Evolutionary conservation across 2,888 invertebrate genomes (phyloP).

Genomic region (Abscondita cerata): DNA sequence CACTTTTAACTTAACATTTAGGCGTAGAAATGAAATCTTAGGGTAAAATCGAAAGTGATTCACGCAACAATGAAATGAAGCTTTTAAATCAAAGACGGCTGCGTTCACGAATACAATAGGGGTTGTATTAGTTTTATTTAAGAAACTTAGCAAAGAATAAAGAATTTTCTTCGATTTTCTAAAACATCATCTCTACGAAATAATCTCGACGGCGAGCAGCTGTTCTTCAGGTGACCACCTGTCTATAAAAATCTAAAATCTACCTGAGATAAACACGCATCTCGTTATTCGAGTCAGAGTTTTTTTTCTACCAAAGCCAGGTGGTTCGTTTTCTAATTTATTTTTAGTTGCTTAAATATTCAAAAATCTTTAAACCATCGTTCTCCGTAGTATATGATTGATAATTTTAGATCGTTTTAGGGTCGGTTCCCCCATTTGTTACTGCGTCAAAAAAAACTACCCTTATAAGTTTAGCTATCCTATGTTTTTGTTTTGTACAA

Average conservation of each 20-base stretch:
- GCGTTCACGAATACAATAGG: not conserved
- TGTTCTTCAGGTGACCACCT: slow-evolving; percentile 30
- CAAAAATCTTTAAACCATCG: too few relatives aligned
- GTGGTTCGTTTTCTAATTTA: slow-evolving; percentile 5
- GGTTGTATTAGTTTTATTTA: too few relatives aligned
- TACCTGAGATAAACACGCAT: slow-evolving; percentile 7
- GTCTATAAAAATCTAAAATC: slow-evolving; percentile 22
- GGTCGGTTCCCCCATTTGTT: not conserved
- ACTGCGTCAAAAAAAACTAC: not conserved
- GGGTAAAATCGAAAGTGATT: slow-evolving; percentile 16
- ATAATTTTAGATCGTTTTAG: slow-evolving; percentile 8
- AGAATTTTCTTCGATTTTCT: too few relatives aligned
- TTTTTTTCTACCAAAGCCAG: slow-evolving; percentile 18
- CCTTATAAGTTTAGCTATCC: not conserved
- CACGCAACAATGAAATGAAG: not conserved
- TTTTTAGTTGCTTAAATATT: too few relatives aligned
- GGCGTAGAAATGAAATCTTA: too few relatives aligned
- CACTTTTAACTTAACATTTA: too few relatives aligned
- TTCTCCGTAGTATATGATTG: not conserved
- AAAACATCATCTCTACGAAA: slow-evolving; percentile 6
- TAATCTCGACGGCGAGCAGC: slow-evolving; percentile 20
- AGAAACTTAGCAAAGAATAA: too few relatives aligned
- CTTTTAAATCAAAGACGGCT: too few relatives aligned
- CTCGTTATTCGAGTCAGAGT: not conserved
- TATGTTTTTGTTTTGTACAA: not conserved